Evolutionary conservation across 2,888 invertebrate genomes (phyloP), one percentile per base, ranked within the genome.

Genomic region (Ommatoiulus sabulosus): DNA sequence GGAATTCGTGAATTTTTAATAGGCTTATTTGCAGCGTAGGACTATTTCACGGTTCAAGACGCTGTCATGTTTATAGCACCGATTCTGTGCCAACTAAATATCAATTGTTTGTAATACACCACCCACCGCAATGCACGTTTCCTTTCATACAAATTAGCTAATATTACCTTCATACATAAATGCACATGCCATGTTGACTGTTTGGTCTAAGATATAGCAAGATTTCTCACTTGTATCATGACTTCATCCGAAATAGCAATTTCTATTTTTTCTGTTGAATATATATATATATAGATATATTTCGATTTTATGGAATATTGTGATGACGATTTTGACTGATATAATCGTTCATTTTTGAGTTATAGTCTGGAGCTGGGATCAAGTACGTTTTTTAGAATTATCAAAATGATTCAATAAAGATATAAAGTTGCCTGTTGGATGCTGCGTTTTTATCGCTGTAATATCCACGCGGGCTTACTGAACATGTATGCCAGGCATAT

Each of bases 181-280:
- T 80, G 80, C 80, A 80, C 80, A 80, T 7, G 35, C 80, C 80
- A 80, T 35, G 80, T 80, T 80, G 80, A 80, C 35, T 80, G 80
- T 80, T 80, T 80, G 80, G 35, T 80, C 80, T 80, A 80, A 35
- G 80, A 80, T 80, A 12, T 80, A 12, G 12, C 35, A 80, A 86
- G 86, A 86, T 86, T 44, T 86, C 86, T 24, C 86, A 85, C 85
- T 46, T 86, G 48, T 48, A 44, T 44, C 20, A 44, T 86, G 44
- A 86, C n/a, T 86, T 86, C 86, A 46, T 86, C 86, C 20, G 44
- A 44, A 86, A 86, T 44, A 86, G 48, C 20, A 24, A 86, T 86
- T 86, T 86, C 86, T 86, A 86, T 86, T 86, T 86, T 80, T 86
- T 86, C 44, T 86, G 86, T 86, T 86, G 44, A 86, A 86, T 86